Percentiles rank a stretch among this genome's conserved stretches.
These are phyloP conservation scores for Thomomys bottae DNA, from an alignment of 2,113 vertebrate species.

Conservation along the genomic window DNA sequence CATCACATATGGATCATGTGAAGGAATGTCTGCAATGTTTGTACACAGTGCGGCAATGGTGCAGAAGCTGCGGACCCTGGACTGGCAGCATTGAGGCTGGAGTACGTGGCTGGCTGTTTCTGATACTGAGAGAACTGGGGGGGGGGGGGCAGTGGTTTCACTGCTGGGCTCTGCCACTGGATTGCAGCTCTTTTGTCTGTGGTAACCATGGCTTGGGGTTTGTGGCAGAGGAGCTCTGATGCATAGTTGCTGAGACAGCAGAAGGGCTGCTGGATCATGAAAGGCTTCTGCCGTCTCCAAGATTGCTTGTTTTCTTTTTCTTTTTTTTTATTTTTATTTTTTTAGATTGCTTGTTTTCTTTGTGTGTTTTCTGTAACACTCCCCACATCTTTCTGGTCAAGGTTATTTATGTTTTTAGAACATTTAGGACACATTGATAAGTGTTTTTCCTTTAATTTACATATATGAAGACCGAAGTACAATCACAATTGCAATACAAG, in stretches of 20 bases:
- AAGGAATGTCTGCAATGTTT: conserved; percentile 99
- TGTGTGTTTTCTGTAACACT: conserved; percentile 92
- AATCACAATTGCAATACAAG: conserved; percentile 34
- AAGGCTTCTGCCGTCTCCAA: too few species aligned
- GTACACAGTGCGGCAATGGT: conserved; percentile 99
- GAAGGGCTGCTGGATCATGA: conserved; percentile 93
- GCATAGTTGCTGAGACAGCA: conserved; percentile 86
- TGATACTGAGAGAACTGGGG: conserved; percentile 95
- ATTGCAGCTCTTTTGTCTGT: conserved; percentile 92
- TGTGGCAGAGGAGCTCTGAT: conserved; percentile 91
- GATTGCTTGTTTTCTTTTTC: too few species aligned
- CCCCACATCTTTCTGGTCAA: conserved; percentile 94
- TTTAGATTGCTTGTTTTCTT: too few species aligned
- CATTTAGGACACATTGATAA: not conserved
- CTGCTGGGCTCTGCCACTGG: conserved; percentile 94
- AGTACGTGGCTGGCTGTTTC: conserved; percentile 97
- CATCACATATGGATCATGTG: conserved; percentile 99
- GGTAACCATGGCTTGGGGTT: conserved; percentile 91
- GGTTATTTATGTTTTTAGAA: conserved; percentile 67
- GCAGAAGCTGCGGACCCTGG: conserved; percentile 94
- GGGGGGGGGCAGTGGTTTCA: conserved; percentile 94
- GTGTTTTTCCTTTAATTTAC: conserved; percentile 39
- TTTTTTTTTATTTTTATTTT: too few species aligned
- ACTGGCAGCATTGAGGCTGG: conserved; percentile 90
- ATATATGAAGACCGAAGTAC: conserved; percentile 57